These are phyloP conservation scores for Dunckerocampus dactyliophorus DNA, from an alignment of 2,113 vertebrate genomes.

Conservation along the genomic window DNA sequence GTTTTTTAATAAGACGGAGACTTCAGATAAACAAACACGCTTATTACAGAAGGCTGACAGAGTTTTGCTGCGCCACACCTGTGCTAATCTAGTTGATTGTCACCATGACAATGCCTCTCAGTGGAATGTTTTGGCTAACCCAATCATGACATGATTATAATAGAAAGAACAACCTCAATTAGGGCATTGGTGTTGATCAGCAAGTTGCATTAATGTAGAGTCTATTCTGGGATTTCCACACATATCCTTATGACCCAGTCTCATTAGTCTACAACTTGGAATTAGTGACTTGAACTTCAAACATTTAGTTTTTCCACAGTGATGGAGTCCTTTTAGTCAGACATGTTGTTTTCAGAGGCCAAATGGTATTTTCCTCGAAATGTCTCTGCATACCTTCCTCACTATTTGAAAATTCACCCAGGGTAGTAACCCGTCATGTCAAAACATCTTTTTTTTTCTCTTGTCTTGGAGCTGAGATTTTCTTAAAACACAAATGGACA, in stretches of 20 bases:
- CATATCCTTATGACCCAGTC: not conserved
- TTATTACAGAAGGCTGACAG: not conserved
- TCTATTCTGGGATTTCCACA: not conserved
- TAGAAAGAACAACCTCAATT: slow-evolving; percentile 5
- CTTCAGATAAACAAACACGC: slow-evolving; percentile 18
- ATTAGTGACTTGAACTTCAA: not conserved
- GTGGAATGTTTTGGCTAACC: slow-evolving; percentile 1
- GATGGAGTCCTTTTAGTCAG: not conserved
- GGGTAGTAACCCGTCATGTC: slow-evolving; percentile 32
- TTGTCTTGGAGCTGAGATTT: slow-evolving; percentile 33
- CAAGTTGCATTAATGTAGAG: not conserved
- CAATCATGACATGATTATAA: not conserved
- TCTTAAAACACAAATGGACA: slow-evolving; percentile 54
- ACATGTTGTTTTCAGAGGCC: slow-evolving; percentile 7
- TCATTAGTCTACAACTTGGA: not conserved
- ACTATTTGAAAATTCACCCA: slow-evolving; percentile 33
- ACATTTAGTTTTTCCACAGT: too few species aligned
- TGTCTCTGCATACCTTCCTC: slow-evolving; percentile 3
- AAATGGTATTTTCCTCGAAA: slow-evolving; percentile 4
- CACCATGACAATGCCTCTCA: slow-evolving; percentile 15
- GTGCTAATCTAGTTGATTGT: slow-evolving; percentile 8
- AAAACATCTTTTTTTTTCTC: slow-evolving; percentile 34
- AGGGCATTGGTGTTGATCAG: not conserved
- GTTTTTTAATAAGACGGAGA: slow-evolving; percentile 5
- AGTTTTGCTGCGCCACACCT: slow-evolving; percentile 12